These are phyloP conservation scores for Oreochromis tanganicae DNA, from an alignment of 2,113 vertebrate genomes.

Conservation along the genomic window DNA sequence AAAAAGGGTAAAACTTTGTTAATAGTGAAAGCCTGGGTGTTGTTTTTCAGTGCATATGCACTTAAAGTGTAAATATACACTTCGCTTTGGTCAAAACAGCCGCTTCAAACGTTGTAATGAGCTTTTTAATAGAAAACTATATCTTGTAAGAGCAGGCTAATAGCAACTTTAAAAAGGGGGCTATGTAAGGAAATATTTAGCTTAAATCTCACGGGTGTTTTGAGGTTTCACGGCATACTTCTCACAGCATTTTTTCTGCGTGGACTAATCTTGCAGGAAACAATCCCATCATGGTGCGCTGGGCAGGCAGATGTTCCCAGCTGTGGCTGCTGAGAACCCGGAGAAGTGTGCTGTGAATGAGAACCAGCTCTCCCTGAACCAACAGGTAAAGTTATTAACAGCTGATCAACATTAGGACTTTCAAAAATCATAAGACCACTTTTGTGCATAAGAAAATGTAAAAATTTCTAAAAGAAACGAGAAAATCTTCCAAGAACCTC, in stretches of 20 bases:
- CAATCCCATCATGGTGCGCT: not conserved
- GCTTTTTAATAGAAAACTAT: too few species aligned
- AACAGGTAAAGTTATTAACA: not conserved
- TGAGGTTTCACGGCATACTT: not conserved
- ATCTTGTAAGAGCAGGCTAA: not conserved
- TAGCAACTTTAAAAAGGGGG: not conserved
- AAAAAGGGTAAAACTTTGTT: not conserved
- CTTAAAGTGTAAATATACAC: not conserved
- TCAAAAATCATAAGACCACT: not conserved
- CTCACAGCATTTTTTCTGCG: not conserved
- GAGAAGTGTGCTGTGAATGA: not conserved
- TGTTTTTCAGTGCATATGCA: not conserved
- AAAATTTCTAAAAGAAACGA: not conserved
- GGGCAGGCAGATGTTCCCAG: not conserved
- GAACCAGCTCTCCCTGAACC: not conserved
- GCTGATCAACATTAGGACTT: not conserved
- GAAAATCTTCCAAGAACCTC: not conserved
- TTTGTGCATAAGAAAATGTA: not conserved
- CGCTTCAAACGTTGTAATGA: not conserved
- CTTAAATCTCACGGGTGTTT: not conserved
- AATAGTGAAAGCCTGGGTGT: not conserved
- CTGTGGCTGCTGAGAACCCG: not conserved
- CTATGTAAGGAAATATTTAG: not conserved
- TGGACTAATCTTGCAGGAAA: not conserved
- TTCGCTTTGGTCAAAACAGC: not conserved